Evolutionary conservation across 92 coral and sea anemone species (phyloP).

Genomic region (Diadumene lineata): DNA sequence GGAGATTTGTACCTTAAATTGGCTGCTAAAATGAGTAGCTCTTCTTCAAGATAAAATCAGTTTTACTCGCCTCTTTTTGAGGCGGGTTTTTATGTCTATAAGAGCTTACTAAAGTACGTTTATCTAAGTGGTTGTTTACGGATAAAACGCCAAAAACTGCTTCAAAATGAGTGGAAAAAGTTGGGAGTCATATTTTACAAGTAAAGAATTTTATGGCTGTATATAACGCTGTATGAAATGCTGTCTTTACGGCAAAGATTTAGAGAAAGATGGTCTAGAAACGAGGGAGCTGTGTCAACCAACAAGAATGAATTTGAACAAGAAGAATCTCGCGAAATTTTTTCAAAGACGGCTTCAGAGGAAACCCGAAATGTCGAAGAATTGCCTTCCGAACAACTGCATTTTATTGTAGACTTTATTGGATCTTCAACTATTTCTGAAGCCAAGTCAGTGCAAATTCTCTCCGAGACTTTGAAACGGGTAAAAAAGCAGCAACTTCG

Average conservation of each 20-base stretch:
- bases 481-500: slow-evolving; percentile 84
- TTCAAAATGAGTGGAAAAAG: background rate
- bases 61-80: background rate
- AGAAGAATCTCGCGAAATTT: slow-evolving; percentile 4
- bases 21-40: background rate
- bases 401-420: slow-evolving; percentile 93
- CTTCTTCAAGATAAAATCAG: background rate
- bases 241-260: slow-evolving; percentile 33
- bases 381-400: slow-evolving; percentile 60
- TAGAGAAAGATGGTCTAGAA: slow-evolving; percentile 21
- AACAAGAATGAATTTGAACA: background rate
- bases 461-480: slow-evolving; percentile 89
- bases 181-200: background rate
- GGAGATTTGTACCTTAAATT: background rate
- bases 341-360: background rate
- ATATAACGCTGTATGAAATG: slow-evolving; percentile 11
- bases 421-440: slow-evolving; percentile 93
- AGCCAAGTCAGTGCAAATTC: slow-evolving; percentile 86
- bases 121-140: background rate
- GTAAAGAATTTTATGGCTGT: slow-evolving; percentile 3
- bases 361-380: slow-evolving; percentile 68
- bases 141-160: background rate
- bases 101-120: background rate
- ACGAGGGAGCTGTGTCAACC: background rate
- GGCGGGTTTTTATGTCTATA: background rate